phyloP scores from a whole-genome alignment of 2,797 vertebrate genomes.

The Prionace glauca region DNA sequence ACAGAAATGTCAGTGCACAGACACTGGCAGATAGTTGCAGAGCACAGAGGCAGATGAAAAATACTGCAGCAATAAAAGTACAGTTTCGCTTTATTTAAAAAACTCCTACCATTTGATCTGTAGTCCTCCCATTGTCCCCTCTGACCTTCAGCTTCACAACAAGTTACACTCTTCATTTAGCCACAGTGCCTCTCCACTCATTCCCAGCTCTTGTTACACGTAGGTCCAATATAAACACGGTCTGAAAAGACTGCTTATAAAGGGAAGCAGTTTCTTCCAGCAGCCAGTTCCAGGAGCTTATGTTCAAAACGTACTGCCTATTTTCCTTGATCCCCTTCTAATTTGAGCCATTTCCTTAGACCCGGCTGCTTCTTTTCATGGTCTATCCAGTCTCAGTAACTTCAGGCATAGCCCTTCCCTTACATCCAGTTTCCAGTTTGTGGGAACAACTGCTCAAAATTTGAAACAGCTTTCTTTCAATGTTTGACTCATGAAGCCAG shows the following conservation, averaged over 20 bases:
- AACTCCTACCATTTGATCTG: conserved; percentile 78
- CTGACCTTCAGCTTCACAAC: conserved; percentile 52
- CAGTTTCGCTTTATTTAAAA: background rate
- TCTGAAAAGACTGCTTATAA: background rate
- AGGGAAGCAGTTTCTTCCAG: background rate
- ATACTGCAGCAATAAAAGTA: background rate
- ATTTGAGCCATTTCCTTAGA: conserved; percentile 29
- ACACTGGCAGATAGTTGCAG: conserved; percentile 47
- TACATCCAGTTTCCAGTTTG: background rate
- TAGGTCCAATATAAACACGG: background rate
- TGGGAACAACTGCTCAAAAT: conserved; percentile 2
- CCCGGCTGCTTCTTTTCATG: background rate
- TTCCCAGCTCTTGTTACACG: background rate
- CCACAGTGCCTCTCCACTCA: conserved; percentile 1
- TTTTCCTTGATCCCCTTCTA: conserved; percentile 32
- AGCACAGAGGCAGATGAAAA: conserved; percentile 37
- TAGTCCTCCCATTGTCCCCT: conserved; percentile 73
- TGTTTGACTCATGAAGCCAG: background rate
- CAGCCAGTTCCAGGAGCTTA: conserved; percentile 42
- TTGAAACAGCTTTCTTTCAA: conserved; percentile 2
- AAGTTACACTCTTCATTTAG: conserved; percentile 32
- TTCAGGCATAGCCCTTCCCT: background rate
- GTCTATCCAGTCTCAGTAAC: background rate
- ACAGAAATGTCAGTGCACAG: conserved; percentile 39
- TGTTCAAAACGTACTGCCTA: conserved; percentile 43